Percentiles rank a stretch among this genome's conserved stretches.
Conservation (phyloP, 2,797 vertebrate genomes). For the Epinephelus awoara region DNA sequence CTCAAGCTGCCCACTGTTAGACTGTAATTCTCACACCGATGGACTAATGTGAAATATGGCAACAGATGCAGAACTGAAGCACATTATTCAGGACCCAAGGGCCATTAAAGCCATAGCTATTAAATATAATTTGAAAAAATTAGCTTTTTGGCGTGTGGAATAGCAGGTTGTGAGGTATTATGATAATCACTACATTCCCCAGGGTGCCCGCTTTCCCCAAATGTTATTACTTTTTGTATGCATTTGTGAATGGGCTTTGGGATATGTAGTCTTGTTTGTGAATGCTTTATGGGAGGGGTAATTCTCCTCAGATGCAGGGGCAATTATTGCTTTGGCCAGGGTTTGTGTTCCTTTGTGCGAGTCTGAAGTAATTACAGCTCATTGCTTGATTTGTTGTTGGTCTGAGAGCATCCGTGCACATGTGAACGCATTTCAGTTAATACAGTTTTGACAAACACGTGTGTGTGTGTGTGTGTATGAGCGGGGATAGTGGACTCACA, state of each 20-base stretch:
- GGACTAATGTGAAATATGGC: conserved; percentile 80
- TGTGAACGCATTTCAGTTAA: conserved; percentile 33
- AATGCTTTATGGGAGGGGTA: conserved; percentile 57
- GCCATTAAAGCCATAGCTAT: conserved; percentile 73
- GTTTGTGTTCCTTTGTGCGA: conserved; percentile 50
- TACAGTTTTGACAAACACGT: neutral
- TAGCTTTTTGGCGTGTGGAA: conserved; percentile 73
- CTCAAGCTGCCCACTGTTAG: conserved; percentile 64
- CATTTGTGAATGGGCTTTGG: conserved; percentile 55
- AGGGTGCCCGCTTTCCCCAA: conserved; percentile 60
- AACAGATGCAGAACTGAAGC: conserved; percentile 78
- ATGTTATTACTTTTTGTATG: conserved; percentile 71
- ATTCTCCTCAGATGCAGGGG: conserved; percentile 61
- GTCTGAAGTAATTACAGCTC: conserved; percentile 61
- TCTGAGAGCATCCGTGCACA: conserved; percentile 32
- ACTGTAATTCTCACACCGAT: conserved; percentile 66
- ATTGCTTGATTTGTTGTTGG: conserved; percentile 45
- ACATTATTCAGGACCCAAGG: conserved; percentile 74
- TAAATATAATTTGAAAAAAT: conserved; percentile 82
- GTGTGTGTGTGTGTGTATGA: neutral
- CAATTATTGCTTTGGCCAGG: conserved; percentile 56
- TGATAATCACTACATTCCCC: conserved; percentile 76
- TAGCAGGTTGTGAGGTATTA: conserved; percentile 78
- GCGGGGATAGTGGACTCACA: neutral
- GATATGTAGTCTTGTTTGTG: conserved; percentile 60